Base-by-base conservation (phyloP, 2,888 invertebrate species). In the Lepidocyrtoides sp. region DNA sequence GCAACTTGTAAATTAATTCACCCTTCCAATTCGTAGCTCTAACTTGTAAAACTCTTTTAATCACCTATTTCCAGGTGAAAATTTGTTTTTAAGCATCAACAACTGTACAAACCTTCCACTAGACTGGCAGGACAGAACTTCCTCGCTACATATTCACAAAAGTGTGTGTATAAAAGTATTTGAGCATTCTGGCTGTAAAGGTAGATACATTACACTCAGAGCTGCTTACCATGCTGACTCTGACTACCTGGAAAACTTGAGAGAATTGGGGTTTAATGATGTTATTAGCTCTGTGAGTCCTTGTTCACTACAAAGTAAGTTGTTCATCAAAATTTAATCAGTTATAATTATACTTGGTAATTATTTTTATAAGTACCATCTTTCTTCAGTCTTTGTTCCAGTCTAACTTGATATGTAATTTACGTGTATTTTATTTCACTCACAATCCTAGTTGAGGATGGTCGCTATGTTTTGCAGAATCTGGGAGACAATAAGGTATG, bases 151-250 rank as follows among this genome's bases (percentile, higher is more conserved):
- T 44, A 93, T 93, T 81, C 79, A 81, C 66, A 54, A 89, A 54
- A 92, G 89, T 44, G 87, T 92, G 7, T 93, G 93, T 26, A 82
- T 93, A 7, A 93, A 93, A 82, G 92, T 93, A 17, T 93, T 93
- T 36, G 93, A 93, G 51, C 93, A 93, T 84, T 77, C 79, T 7
- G 92, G 75, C 20, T 93, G 93, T 36, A 92, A 92, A 77, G 93
- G 93, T 26, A 89, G 48, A 20, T 93, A 92, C 17, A 85, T 93
- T 8, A 93, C 92, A 3, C 87, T 93, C 7, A 44, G 91, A 75
- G 87, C 92, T 3, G 88, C 91, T 29, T 60, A 86, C 26, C 93
- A 93, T 91, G 75, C 88, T 4, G 93, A 89, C 57, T 93, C 92
- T 0, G 92, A 93, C 20, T 93, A 92, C 83, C 72, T 92, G 83